These are phyloP conservation scores for Ectropis grisescens DNA, from an alignment of 1,140 invertebrate species.

Conservation along the genomic window DNA sequence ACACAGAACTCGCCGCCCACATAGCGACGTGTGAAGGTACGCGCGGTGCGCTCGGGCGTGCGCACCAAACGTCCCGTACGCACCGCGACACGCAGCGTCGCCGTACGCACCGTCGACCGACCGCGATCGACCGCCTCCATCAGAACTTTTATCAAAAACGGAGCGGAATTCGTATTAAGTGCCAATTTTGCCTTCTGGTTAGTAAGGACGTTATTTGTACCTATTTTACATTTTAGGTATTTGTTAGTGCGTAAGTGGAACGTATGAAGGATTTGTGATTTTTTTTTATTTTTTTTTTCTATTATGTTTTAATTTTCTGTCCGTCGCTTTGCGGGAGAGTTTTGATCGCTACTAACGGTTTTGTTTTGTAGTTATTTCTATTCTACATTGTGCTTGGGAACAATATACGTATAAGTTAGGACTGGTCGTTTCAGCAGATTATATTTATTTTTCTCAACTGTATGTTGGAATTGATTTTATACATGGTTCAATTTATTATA, in stretches of 20 bases:
- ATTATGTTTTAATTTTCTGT: slow-evolving; percentile 9
- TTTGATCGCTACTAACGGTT: slow-evolving; percentile 13
- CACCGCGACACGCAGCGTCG: too few relatives aligned
- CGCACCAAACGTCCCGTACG: too few relatives aligned
- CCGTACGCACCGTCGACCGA: too few relatives aligned
- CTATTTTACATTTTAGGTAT: slow-evolving; percentile 66
- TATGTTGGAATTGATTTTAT: too few relatives aligned
- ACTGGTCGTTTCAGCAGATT: too few relatives aligned
- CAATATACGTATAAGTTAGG: slow-evolving; percentile 57
- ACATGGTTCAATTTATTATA: too few relatives aligned
- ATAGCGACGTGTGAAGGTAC: slow-evolving; percentile 26
- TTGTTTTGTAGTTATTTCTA: slow-evolving; percentile 6
- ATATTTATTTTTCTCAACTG: too few relatives aligned
- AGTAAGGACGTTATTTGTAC: slow-evolving; percentile 65
- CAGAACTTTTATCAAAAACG: slow-evolving; percentile 32
- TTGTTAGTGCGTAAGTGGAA: slow-evolving; percentile 61
- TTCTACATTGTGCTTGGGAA: slow-evolving; percentile 63
- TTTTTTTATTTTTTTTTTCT: slow-evolving; percentile 14
- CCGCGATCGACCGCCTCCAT: slow-evolving; percentile 6
- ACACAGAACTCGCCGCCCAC: slow-evolving; percentile 55
- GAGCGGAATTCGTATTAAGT: slow-evolving; percentile 63
- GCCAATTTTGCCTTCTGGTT: slow-evolving; percentile 72
- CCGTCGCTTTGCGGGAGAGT: slow-evolving; percentile 22
- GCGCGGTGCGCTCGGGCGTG: too few relatives aligned
- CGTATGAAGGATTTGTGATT: slow-evolving; percentile 41